These are phyloP conservation scores for Sitta carolinensis DNA, from an alignment of 2,797 vertebrate genomes.

Conservation along the genomic window DNA sequence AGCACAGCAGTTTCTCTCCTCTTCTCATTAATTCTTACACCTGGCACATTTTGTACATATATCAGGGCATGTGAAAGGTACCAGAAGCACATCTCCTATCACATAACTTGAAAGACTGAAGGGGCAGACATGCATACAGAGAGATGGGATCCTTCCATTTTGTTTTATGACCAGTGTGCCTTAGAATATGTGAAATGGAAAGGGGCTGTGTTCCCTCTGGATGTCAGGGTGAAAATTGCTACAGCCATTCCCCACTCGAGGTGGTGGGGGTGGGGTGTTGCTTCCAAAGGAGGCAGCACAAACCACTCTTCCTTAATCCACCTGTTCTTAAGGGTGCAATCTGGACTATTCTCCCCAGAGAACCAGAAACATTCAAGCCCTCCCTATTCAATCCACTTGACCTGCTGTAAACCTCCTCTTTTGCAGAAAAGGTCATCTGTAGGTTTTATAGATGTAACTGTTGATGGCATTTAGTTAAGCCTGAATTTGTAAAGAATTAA, in stretches of 20 bases:
- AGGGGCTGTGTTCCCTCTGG: neutral
- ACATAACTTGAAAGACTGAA: neutral
- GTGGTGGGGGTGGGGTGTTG: neutral
- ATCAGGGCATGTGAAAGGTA: neutral
- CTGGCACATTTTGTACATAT: neutral
- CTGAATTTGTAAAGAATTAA: neutral
- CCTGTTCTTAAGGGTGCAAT: neutral
- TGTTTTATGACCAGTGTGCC: neutral
- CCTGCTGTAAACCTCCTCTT: neutral
- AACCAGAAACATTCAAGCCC: neutral
- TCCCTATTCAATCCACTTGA: neutral
- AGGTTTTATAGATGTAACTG: neutral
- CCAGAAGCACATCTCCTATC: neutral
- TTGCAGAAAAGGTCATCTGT: neutral
- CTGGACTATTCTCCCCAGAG: no score
- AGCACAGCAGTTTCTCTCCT: neutral
- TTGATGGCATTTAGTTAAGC: neutral
- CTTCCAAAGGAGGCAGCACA: neutral
- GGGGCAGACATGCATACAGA: neutral
- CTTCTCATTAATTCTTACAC: neutral
- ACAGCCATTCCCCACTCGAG: neutral
- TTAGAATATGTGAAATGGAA: neutral
- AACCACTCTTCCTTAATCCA: neutral
- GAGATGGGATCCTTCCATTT: neutral
- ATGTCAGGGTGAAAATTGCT: neutral